Evolutionary conservation across 2,797 vertebrate genomes (phyloP), one percentile per base, ranked within the genome.

Genomic region (Basileuterus tristriatus): DNA sequence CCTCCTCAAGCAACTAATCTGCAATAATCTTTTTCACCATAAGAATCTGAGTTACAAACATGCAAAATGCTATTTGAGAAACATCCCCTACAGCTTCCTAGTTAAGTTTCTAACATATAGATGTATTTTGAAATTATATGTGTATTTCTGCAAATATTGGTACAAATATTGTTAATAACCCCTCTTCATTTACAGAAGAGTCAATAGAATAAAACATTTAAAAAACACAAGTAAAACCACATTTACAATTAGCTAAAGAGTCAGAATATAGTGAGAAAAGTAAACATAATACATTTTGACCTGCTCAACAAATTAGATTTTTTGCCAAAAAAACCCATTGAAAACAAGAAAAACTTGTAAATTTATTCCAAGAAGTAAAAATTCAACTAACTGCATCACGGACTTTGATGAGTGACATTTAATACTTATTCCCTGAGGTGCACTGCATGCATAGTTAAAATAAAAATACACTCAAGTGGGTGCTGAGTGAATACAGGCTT

Each of bases 351-450:
- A 58, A 91, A 52, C 44, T 68, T 75, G 17, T 9, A 78, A 55
- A 92, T 81, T 63, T 56, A 70, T 92, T 65, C 44, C 46, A 92
- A 69, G 83, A 93, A 83, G 70, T 87, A 87, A 96, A 96, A 93
- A 64, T 76, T 83, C 81, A 89, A 34, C 71, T 91, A 64, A 87
- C 32, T 67, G 62, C 62, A 87, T 60, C 37, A 34, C 23, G 53
- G 24, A 32, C 60, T 95, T 83, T 43, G 75, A 86, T 79, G 83
- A 91, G 41, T 50, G 39, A 55, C 44, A 78, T 68, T 53, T 63
- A 81, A 76, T 41, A 55, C 70, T 87, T 81, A 74, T 27, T 89
- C 68, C 78, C 90, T 70, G 52, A 46, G 37, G 87, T 88, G 81
- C 26, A 41, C 80, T 80, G 41, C 63, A 18, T 17, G 30, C 85